Base-by-base conservation (phyloP, 1,140 invertebrate species). In the Sinonovacula constricta region DNA sequence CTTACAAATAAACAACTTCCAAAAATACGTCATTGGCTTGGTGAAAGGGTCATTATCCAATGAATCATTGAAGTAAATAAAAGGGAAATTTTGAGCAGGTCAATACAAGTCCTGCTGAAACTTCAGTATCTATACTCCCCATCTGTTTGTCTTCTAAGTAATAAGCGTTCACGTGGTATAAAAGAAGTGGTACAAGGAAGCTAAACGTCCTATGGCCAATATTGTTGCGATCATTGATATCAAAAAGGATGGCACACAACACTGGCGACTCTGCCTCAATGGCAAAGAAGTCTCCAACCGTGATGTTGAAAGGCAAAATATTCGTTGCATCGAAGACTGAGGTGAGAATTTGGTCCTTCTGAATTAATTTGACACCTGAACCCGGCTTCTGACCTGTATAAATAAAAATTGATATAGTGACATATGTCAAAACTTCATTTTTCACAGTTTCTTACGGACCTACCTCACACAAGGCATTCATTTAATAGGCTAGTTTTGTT, bases 1-100 rank as follows among this genome's bases (percentile, higher is more conserved):
- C 18, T 57, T 33, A 53, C 53, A 45, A 76, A 76, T 65, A 53
- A 66, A 76, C 31, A 26, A 45, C 36, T 66, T 51, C 72, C 72
- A 76, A 33, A 18, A 76, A 34, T 34, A 76, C 0, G 63, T 66
- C 72, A 76, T 76, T 36, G 63, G 59, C 22, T 26, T 12, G 33
- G 63, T 34, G 56, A 76, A 76, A 26, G 63, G 72, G 22, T 67
- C 2, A 26, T n/a, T 10, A 10, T 30, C 18, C 15, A 45, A 7
- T 45, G 62, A 39, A 36, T 26, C 0, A 18, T 76, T 67, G 26
- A 76, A 57, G 30, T 30, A 30, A 12, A 76, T 33, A 45, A 63
- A 65, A 18, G 39, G 30, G 57, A 56, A 57, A 7, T 24, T 76
- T 4, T 31, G 28, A 7, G 49, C 30, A 24, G n/a, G 5, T 45